Evolutionary conservation across 53 echinoderm and acorn worm genomes (phyloP).

Genomic region (Astropecten irregularis): DNA sequence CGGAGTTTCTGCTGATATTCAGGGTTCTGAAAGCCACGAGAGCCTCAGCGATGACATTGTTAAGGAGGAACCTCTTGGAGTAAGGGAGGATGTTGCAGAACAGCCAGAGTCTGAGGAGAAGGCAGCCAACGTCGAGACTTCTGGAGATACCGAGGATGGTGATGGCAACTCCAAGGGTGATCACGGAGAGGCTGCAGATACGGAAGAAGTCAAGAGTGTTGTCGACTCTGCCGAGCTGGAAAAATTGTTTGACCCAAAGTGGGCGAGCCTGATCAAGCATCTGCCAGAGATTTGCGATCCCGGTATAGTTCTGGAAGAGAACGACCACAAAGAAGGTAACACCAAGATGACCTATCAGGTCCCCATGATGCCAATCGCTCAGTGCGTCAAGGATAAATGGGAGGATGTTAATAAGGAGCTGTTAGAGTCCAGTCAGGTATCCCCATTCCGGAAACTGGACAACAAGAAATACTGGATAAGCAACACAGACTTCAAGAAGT

Average conservation of each 20-base stretch:
- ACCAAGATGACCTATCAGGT: slow-evolving; percentile 22
- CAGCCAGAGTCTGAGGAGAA: background rate
- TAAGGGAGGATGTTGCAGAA: background rate
- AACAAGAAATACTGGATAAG: slow-evolving; percentile 36
- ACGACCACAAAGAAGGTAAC: slow-evolving; percentile 18
- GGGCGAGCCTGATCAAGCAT: slow-evolving; percentile 8
- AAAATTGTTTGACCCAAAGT: slow-evolving; percentile 26
- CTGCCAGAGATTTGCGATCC: slow-evolving; percentile 27
- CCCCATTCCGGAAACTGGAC: slow-evolving; percentile 34
- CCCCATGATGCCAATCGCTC: slow-evolving; percentile 39
- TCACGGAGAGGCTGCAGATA: too few species aligned
- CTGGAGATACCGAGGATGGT: background rate
- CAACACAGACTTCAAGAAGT: slow-evolving; percentile 12
- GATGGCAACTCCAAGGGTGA: too few species aligned
- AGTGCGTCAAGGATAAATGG: slow-evolving; percentile 17
- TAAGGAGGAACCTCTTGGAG: background rate
- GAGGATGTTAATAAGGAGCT: slow-evolving; percentile 21
- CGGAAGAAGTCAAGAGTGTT: too few species aligned
- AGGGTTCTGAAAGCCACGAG: background rate
- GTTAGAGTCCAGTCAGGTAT: background rate
- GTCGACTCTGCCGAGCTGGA: slow-evolving; percentile 7
- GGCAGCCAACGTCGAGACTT: too few species aligned
- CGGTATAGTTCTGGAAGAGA: slow-evolving; percentile 30
- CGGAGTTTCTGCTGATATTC: too few species aligned
- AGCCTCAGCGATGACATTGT: background rate